Base-by-base conservation (phyloP, 2,888 invertebrate genomes). In the Strigamia transsilvanica region DNA sequence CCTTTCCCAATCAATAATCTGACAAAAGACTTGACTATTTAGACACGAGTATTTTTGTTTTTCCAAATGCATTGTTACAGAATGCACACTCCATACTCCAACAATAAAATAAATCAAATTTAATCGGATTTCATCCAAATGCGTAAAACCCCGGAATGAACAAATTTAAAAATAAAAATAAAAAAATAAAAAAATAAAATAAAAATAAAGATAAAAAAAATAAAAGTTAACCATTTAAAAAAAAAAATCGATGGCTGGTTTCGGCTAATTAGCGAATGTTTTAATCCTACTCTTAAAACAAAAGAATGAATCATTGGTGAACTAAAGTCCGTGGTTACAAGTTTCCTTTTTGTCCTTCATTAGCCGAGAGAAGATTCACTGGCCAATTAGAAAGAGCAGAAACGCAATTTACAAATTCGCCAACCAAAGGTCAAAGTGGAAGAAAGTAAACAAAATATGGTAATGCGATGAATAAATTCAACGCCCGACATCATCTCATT, bases 301-400 rank as follows among this genome's bases (percentile, higher is more conserved):
- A 46, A 46, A 46, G 46, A 46, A 12, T 46, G 46, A 46, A 46
- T 46, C 46, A 46, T 46, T 46, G 46, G 46, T 12, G 10, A 46
- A 46, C 46, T 46, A 46, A 46, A 46, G 46, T 46, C 46, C 46
- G 46, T 15, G 46, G 46, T 46, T 46, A 46, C 46, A 46, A 46
- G 46, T 46, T 46, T 46, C 46, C 46, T 46, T 46, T 46, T 46
- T 46, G 46, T 46, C 46, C 46, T 46, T 46, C 46, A 46, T 46
- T 46, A 46, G 46, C 46, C 46, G 46, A 15, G 13, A 46, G 13
- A 46, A 46, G 46, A 46, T 46, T 46, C 46, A 46, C 46, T 46
- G 46, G 46, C 46, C 46, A 46, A 46, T 46, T 46, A 46, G 46
- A 46, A 46, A 46, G 46, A 46, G 46, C 46, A 46, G 46, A 4